A percentile compares a stretch with the other conserved stretches of the same genome.
These are phyloP conservation scores for Pachydiplax longipennis DNA, from an alignment of 2,888 invertebrate species.

Conservation along the genomic window DNA sequence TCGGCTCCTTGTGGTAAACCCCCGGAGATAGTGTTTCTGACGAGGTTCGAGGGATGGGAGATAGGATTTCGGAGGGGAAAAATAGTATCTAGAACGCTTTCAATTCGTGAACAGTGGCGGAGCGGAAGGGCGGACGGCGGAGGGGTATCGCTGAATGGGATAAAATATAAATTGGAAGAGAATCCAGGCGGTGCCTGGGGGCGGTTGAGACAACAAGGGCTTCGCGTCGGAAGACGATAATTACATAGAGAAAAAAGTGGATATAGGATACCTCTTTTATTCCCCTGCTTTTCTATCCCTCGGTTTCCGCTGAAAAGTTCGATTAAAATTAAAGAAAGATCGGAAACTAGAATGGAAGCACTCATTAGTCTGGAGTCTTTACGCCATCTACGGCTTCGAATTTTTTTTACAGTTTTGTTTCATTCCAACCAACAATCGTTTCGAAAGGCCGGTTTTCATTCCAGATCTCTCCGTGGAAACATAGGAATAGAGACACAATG, in stretches of 20 bases:
- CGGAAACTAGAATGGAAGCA: too few species aligned
- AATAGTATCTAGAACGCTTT: not conserved
- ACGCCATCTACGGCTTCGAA: too few species aligned
- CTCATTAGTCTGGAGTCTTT: too few species aligned
- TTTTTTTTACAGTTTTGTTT: too few species aligned
- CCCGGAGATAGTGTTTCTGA: not conserved
- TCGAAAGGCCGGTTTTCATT: too few species aligned
- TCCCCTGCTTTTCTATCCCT: not conserved
- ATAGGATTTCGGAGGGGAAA: not conserved
- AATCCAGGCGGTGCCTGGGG: not conserved
- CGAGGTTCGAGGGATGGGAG: not conserved
- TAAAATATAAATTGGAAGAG: not conserved
- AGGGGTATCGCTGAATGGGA: not conserved
- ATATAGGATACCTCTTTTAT: not conserved
- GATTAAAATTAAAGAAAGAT: too few species aligned
- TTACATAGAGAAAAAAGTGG: not conserved
- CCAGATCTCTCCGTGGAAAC: too few species aligned
- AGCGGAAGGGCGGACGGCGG: not conserved
- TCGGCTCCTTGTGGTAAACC: not conserved
- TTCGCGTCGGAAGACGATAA: conserved; percentile 3
- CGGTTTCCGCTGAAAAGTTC: too few species aligned
- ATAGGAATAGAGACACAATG: too few species aligned
- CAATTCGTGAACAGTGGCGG: not conserved
- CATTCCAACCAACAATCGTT: too few species aligned
- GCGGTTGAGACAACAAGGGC: not conserved